Evolutionary conservation across 2,113 vertebrate species (phyloP).

Genomic region (Acanthisitta chloris): DNA sequence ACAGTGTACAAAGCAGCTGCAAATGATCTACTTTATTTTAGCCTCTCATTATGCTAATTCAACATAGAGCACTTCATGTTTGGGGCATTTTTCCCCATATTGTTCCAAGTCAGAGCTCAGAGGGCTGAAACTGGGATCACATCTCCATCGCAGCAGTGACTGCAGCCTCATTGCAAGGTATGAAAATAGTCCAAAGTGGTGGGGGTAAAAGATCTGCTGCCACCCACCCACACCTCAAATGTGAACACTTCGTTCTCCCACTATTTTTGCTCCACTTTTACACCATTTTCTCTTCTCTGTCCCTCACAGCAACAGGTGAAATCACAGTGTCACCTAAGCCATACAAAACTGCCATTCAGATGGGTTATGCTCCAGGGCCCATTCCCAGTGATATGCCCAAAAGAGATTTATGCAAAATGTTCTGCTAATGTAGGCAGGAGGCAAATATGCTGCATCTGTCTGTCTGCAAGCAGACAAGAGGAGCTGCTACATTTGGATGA

Average conservation of each 20-base stretch:
- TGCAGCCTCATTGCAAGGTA: accelerated
- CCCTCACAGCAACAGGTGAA: neutral
- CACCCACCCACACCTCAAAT: neutral
- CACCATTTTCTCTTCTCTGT: neutral
- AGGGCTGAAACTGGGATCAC: neutral
- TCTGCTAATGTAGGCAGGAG: neutral
- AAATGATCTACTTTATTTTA: neutral
- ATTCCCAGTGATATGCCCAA: neutral
- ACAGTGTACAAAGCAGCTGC: neutral
- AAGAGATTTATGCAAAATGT: neutral
- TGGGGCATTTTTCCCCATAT: neutral
- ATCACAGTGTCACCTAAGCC: neutral
- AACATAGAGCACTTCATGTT: neutral
- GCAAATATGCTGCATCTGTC: neutral
- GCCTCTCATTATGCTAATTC: neutral
- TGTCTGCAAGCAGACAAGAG: neutral
- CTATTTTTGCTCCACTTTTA: neutral
- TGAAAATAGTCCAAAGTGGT: neutral
- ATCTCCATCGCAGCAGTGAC: neutral
- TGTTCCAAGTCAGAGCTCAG: neutral
- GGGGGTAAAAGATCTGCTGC: neutral
- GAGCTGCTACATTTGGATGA: neutral
- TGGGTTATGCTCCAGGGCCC: neutral
- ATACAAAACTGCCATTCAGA: neutral
- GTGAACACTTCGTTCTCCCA: neutral